Evolutionary conservation across 2,888 invertebrate genomes (phyloP), one percentile per base, ranked within the genome.

Genomic region (Ectobius pallidus): DNA sequence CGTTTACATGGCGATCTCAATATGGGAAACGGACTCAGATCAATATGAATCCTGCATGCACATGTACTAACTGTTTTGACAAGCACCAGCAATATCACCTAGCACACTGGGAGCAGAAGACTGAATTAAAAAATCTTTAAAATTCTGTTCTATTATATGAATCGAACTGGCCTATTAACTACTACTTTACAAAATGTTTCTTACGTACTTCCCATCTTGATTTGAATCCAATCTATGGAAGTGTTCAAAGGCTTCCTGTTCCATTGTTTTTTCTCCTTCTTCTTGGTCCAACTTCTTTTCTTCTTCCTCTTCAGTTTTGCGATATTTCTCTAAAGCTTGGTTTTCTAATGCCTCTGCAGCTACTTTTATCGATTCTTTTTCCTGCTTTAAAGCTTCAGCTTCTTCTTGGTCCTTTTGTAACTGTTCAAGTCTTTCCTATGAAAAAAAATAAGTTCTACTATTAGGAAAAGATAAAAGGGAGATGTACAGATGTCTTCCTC

Each of bases 191-290:
- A 34, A 34, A 34, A 34, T 34, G n/a, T n/a, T n/a, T 34, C 7
- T 34, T 34, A 77, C 80, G 76, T 76, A 83, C 84, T 82, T 81
- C 61, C 90, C 91, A 85, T 96, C 94, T 75, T 86, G 85, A 84
- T 99, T 93, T 1, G 90, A 87, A 84, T 98, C 98, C 79, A 93
- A 88, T 78, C 88, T 88, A 42, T 84, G 85, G 81, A 98, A 99
- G 62, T 91, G 90, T 70, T 91, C 88, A 49, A 86, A 84, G 0
- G 92, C 92, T 81, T 94, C 94, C 58, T 86, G 85, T 20, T 85
- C 83, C 75, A 84, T 84, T 68, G 84, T 85, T 75, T 85, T 84
- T 55, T 84, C 86, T 77, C 91, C 90, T 77, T 86, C 83, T 77
- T 88, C 88, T 46, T 86, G 85, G 77, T 86, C 87, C 74, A 83